Conservation (phyloP, 2,888 invertebrate species). For the Scaptomyza caliginosa region DNA sequence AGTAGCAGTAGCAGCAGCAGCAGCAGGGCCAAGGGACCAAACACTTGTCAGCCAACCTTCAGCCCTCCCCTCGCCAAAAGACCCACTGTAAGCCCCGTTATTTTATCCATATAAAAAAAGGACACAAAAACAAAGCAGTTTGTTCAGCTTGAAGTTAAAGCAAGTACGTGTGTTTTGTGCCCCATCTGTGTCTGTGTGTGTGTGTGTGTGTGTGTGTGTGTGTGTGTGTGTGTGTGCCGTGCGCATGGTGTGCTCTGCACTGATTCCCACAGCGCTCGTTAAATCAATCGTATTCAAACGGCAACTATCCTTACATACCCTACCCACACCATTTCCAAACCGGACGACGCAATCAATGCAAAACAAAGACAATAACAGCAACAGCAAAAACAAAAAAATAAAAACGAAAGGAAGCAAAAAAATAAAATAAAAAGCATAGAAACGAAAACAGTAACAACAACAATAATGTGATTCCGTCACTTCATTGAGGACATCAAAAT, state of each 20-base stretch:
- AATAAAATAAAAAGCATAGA: background rate
- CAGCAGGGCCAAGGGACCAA: conserved; percentile 15
- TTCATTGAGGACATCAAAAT: conserved; percentile 79
- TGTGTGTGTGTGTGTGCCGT: conserved; percentile 21
- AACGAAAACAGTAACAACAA: conserved; percentile 14
- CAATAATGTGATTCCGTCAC: conserved; percentile 69
- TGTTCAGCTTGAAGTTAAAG: conserved; percentile 75
- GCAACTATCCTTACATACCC: conserved; percentile 48
- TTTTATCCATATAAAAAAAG: conserved; percentile 2
- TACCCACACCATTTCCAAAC: conserved; percentile 37
- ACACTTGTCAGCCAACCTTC: background rate
- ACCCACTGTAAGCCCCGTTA: background rate
- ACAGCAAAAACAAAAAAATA: too few species aligned
- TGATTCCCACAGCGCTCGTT: conserved; percentile 74
- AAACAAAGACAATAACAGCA: conserved; percentile 48
- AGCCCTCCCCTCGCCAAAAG: background rate
- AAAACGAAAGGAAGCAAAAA: background rate
- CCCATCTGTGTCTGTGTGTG: background rate
- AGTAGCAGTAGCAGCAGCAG: too few species aligned
- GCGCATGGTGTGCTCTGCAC: conserved; percentile 55
- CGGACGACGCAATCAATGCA: conserved; percentile 76
- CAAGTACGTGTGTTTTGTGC: conserved; percentile 58
- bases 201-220: background rate
- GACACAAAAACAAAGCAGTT: conserved; percentile 57
- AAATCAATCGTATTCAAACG: conserved; percentile 72